These are phyloP conservation scores for Hybos culiciformis DNA, from an alignment of 2,888 invertebrate species.

Conservation along the genomic window DNA sequence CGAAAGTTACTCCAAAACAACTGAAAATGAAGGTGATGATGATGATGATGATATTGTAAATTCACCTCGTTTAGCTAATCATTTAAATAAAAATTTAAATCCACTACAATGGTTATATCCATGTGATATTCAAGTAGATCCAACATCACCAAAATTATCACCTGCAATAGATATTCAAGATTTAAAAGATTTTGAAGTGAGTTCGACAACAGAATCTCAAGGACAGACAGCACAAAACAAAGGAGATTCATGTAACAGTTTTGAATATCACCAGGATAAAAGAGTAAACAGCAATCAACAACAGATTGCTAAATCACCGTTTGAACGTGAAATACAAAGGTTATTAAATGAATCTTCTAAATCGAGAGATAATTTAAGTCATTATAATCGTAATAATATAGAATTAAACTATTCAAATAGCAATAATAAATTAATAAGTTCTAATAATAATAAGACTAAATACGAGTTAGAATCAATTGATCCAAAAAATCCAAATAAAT, in stretches of 20 bases:
- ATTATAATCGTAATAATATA: conserved; percentile 24
- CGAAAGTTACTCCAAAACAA: conserved; percentile 70
- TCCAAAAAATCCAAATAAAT: conserved; percentile 21
- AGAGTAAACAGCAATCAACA: conserved; percentile 16
- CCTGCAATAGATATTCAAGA: conserved; percentile 23
- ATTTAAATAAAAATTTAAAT: conserved; percentile 25
- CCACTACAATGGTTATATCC: conserved; percentile 48
- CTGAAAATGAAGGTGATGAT: conserved; percentile 47
- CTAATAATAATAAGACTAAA: conserved; percentile 28
- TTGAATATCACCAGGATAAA: conserved; percentile 43
- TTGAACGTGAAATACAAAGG: conserved; percentile 67
- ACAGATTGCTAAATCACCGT: conserved; percentile 44
- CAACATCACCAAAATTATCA: conserved; percentile 26
- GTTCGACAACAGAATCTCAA: conserved; percentile 38
- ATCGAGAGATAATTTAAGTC: conserved; percentile 19
- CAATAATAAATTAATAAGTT: conserved; percentile 30
- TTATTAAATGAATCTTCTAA: conserved; percentile 49
- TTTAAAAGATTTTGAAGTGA: conserved; percentile 33
- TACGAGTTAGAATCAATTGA: conserved; percentile 24
- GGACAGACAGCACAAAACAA: conserved; percentile 44
- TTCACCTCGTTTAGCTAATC: conserved; percentile 26
- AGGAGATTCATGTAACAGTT: conserved; percentile 50
- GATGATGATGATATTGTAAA: no score
- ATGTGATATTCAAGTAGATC: conserved; percentile 45
- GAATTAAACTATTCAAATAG: conserved; percentile 30